Percentiles rank a stretch among this genome's conserved stretches.
Conservation (phyloP, 2,888 invertebrate species). For the Limnephilus rhombicus region DNA sequence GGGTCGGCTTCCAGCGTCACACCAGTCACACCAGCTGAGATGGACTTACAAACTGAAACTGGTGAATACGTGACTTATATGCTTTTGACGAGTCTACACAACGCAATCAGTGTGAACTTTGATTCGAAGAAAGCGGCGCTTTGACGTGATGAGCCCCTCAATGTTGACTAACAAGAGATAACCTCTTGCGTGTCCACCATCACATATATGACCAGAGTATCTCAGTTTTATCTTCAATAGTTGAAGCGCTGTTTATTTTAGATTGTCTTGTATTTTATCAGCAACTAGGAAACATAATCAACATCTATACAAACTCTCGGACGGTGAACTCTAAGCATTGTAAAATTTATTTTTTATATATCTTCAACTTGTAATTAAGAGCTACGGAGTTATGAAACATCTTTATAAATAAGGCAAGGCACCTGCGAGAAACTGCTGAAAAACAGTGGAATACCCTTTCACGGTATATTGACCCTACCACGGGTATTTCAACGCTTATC, state of each 20-base stretch:
- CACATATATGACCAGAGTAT: background rate
- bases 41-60: background rate
- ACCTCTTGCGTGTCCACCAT: background rate
- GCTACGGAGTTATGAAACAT: background rate
- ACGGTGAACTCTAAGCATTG: background rate
- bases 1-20: background rate
- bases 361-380: background rate
- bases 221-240: background rate
- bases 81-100: background rate
- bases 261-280: background rate
- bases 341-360: background rate
- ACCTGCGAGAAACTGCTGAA: background rate
- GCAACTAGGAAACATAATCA: background rate
- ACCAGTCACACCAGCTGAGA: background rate
- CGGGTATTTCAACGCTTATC: no score
- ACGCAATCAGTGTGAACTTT: conserved; percentile 12
- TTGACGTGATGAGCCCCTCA: background rate
- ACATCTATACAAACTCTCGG: background rate
- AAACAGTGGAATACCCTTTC: background rate
- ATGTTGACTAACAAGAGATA: conserved; percentile 6
- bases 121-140: background rate
- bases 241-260: background rate
- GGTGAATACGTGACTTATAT: background rate
- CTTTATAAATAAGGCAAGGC: background rate
- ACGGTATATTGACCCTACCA: background rate